phyloP scores from a whole-genome alignment of 2,888 invertebrate species.

The Melinopterus prodromus region DNA sequence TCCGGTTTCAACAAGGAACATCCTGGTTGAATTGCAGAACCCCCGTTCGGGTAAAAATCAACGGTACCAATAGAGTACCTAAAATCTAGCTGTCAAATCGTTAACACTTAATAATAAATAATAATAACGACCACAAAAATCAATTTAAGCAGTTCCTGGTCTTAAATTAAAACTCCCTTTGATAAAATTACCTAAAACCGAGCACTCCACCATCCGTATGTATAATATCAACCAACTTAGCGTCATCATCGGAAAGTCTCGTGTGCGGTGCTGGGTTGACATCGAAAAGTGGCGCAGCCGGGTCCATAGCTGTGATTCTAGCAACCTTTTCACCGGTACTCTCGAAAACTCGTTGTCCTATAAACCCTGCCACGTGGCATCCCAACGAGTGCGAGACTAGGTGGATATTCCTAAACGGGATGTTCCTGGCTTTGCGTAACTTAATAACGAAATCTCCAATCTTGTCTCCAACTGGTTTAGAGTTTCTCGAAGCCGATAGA shows the following conservation, averaged over 20 bases:
- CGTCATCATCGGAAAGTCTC: constrained; percentile 65
- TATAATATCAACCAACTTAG: constrained; percentile 67
- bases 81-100: constrained; percentile 51
- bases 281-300: constrained; percentile 64
- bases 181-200: constrained; percentile 47
- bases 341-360: constrained; percentile 48
- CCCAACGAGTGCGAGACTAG: constrained; percentile 53
- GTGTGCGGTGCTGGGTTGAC: constrained; percentile 54
- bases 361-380: constrained; percentile 50
- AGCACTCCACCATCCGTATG: constrained; percentile 68
- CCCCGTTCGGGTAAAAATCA: constrained; percentile 69
- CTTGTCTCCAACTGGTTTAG: constrained; percentile 48
- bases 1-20: constrained; percentile 52
- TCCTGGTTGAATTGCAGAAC: constrained; percentile 64
- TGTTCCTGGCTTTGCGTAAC: constrained; percentile 42
- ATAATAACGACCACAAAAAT: neutral
- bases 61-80: constrained; percentile 60
- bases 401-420: constrained; percentile 45
- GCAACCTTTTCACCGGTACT: constrained; percentile 49
- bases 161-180: neutral
- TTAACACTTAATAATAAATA: neutral
- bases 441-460: constrained; percentile 49
- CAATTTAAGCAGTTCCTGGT: neutral
- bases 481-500: constrained; percentile 49
- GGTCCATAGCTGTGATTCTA: constrained; percentile 64